These are phyloP conservation scores for Caenorhabditis japonica DNA, from an alignment of 2,888 invertebrate species.

Conservation along the genomic window DNA sequence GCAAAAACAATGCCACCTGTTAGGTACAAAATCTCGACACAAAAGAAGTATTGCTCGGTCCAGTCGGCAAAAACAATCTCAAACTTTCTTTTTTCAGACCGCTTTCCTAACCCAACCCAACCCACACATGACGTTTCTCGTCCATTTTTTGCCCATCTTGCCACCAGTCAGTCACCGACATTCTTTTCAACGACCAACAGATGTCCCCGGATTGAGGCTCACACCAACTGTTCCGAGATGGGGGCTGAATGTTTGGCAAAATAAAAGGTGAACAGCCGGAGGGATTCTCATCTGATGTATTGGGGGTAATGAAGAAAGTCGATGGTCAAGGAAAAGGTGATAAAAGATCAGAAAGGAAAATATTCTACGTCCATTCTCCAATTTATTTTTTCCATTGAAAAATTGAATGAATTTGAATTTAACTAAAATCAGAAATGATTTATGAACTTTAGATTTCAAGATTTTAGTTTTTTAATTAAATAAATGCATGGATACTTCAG, in stretches of 20 bases:
- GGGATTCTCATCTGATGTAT: constrained; percentile 1
- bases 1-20: constrained; percentile 22
- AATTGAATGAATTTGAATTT: no score
- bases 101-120: constrained; percentile 35
- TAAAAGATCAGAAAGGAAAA: no score
- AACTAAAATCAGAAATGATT: no score
- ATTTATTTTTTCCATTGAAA: no score
- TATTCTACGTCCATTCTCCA: no score
- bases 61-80: constrained; percentile 34
- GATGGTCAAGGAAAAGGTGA: no score
- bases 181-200: constrained; percentile 29
- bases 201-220: constrained; percentile 52
- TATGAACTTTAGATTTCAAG: no score
- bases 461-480: no score
- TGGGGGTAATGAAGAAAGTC: background rate
- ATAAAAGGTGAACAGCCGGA: constrained; percentile 38
- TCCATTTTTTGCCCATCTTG: constrained; percentile 23
- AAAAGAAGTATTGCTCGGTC: background rate
- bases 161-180: background rate
- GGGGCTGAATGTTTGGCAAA: constrained; percentile 38
- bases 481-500: no score
- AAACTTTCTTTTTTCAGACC: constrained; percentile 10
- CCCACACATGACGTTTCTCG: constrained; percentile 36
- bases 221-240: constrained; percentile 46
- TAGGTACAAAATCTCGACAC: constrained; percentile 36